Conservation (phyloP, 2,888 invertebrate species). For the Pantelozetes paolii region DNA sequence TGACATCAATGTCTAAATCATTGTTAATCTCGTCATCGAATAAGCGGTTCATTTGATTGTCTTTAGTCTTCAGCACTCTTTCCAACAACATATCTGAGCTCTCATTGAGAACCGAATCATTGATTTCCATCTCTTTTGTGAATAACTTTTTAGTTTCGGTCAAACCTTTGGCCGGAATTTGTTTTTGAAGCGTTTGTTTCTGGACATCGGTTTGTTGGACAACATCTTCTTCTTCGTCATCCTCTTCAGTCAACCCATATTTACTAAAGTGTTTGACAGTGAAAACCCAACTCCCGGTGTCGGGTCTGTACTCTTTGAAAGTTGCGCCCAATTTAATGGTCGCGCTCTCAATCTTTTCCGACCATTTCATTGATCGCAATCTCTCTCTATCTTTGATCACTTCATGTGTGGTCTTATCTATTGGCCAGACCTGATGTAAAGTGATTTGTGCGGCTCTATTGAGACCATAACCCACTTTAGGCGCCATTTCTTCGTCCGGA, state of each 20-base stretch:
- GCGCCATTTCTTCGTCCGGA: constrained; percentile 77
- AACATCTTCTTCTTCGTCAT: constrained; percentile 67
- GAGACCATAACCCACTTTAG: constrained; percentile 76
- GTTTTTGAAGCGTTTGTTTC: background rate
- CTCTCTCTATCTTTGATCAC: constrained; percentile 71
- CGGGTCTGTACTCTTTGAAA: constrained; percentile 89
- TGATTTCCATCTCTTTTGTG: background rate
- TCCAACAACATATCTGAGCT: background rate
- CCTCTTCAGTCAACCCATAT: constrained; percentile 75
- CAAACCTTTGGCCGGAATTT: background rate
- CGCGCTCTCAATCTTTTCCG: constrained; percentile 73
- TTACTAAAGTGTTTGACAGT: constrained; percentile 90
- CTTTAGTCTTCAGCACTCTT: background rate
- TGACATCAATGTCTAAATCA: background rate
- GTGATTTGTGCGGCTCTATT: constrained; percentile 84
- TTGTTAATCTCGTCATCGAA: constrained; percentile 3
- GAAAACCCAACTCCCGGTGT: constrained; percentile 97
- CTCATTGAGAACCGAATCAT: background rate
- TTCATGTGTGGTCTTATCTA: constrained; percentile 72
- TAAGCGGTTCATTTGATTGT: background rate
- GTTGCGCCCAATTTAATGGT: constrained; percentile 81
- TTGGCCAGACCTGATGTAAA: constrained; percentile 88
- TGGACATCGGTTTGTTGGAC: constrained; percentile 6
- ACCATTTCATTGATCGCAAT: constrained; percentile 74
- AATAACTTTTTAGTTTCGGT: background rate